These are phyloP conservation scores for Amiota minor DNA, from an alignment of 2,888 invertebrate genomes.

Conservation along the genomic window DNA sequence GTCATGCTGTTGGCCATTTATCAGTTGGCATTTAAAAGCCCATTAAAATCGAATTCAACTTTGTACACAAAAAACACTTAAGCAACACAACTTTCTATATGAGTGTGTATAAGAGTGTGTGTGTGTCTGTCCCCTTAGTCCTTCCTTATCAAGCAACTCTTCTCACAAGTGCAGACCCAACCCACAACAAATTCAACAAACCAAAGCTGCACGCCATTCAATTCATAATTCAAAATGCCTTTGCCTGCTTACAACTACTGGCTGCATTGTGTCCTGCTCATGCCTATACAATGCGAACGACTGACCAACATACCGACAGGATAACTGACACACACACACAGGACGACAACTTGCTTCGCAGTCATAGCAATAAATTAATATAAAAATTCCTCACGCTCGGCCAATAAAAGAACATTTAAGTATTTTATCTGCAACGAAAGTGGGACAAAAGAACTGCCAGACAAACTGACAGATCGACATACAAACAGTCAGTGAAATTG, in stretches of 20 bases:
- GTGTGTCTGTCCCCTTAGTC: background rate
- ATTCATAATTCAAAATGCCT: conserved; percentile 61
- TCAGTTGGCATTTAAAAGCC: conserved; percentile 67
- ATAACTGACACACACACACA: conserved; percentile 14
- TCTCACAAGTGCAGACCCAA: background rate
- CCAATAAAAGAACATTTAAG: conserved; percentile 65
- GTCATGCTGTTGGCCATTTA: conserved; percentile 64
- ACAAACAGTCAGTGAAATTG: background rate
- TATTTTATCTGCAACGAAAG: conserved; percentile 53
- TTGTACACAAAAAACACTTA: conserved; percentile 32
- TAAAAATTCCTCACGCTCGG: conserved; percentile 70
- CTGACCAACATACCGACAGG: background rate
- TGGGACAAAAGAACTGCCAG: conserved; percentile 8
- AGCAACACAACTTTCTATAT: conserved; percentile 34
- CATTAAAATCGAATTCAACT: conserved; percentile 63
- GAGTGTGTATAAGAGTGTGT: conserved; percentile 10
- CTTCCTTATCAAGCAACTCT: too few species aligned
- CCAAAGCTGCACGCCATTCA: conserved; percentile 47
- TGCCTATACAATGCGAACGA: background rate
- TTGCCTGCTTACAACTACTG: conserved; percentile 28
- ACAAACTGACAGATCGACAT: conserved; percentile 35
- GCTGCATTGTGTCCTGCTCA: background rate
- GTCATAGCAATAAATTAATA: conserved; percentile 63
- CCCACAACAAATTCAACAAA: background rate
- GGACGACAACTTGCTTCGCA: conserved; percentile 31